These are phyloP conservation scores for Monopterus albus DNA, from an alignment of 2,113 vertebrate species.

Conservation along the genomic window DNA sequence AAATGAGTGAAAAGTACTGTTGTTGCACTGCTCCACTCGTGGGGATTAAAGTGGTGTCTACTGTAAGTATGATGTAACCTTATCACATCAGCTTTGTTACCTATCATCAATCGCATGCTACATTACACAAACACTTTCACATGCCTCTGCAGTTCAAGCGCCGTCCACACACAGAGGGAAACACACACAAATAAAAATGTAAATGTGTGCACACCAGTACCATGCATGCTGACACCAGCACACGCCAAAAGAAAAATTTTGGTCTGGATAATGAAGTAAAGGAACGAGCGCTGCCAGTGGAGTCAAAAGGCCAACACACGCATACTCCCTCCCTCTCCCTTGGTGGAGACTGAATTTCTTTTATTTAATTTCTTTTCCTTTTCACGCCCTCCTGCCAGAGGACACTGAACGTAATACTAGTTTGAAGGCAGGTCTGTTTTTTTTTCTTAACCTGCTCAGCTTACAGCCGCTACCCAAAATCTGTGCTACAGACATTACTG, in stretches of 20 bases:
- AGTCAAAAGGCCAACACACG: slow-evolving; percentile 56
- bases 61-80: slow-evolving; percentile 3
- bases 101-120: slow-evolving; percentile 36
- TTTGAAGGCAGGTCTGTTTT: background rate
- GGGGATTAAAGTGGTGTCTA: slow-evolving; percentile 8
- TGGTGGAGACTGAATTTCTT: slow-evolving; percentile 20
- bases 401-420: slow-evolving; percentile 16
- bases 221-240: slow-evolving; percentile 49
- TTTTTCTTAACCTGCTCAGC: background rate
- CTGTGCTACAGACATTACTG: background rate
- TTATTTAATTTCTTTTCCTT: slow-evolving; percentile 29
- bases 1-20: background rate
- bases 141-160: background rate
- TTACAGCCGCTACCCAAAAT: too few relatives aligned
- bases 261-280: slow-evolving; percentile 33
- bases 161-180: background rate
- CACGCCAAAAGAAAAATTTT: slow-evolving; percentile 42
- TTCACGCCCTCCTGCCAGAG: slow-evolving; percentile 21
- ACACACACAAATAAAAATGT: slow-evolving; percentile 23
- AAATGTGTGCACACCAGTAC: slow-evolving; percentile 29
- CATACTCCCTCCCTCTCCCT: background rate
- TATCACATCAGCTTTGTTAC: slow-evolving; percentile 32
- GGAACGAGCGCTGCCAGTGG: slow-evolving; percentile 36
- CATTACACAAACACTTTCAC: background rate
- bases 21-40: background rate